Evolutionary conservation across 2,797 vertebrate species (phyloP).

Genomic region (Nasua narica): DNA sequence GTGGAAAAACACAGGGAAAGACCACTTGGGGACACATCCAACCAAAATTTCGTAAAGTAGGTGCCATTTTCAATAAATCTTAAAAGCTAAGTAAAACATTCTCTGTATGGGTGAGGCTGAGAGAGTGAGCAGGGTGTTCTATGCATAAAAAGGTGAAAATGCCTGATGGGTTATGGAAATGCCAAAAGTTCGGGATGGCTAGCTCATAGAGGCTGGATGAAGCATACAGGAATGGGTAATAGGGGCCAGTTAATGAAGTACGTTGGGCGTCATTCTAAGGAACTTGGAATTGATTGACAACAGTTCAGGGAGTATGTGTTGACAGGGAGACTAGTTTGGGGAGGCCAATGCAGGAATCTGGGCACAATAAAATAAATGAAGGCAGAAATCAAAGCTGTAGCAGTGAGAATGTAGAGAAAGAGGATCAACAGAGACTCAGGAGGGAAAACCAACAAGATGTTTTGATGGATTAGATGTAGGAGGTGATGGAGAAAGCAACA

Average conservation of each 20-base stretch:
- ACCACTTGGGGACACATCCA: not conserved
- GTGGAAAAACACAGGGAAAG: slow-evolving; percentile 14
- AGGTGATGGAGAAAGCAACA: not conserved
- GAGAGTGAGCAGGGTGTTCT: not conserved
- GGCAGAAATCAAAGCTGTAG: slow-evolving; percentile 5
- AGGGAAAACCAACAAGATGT: not conserved
- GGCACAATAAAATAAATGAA: slow-evolving; percentile 21
- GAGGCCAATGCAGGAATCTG: too few relatives aligned
- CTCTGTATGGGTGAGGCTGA: not conserved
- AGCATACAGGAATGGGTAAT: not conserved
- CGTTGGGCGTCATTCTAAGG: not conserved
- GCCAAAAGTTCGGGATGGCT: not conserved
- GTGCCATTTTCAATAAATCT: not conserved
- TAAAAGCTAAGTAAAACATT: not conserved
- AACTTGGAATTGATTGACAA: not conserved
- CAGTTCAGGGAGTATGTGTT: not conserved
- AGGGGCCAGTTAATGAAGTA: not conserved
- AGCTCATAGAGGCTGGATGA: not conserved
- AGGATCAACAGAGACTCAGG: not conserved
- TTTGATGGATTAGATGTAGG: not conserved
- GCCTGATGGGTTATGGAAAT: not conserved
- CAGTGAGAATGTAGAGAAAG: slow-evolving; percentile 6
- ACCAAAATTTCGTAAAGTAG: slow-evolving; percentile 15
- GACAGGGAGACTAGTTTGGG: too few relatives aligned
- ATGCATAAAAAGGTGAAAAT: not conserved